phyloP scores from a whole-genome alignment of 2,888 invertebrate species.

The Macrophya annulata region DNA sequence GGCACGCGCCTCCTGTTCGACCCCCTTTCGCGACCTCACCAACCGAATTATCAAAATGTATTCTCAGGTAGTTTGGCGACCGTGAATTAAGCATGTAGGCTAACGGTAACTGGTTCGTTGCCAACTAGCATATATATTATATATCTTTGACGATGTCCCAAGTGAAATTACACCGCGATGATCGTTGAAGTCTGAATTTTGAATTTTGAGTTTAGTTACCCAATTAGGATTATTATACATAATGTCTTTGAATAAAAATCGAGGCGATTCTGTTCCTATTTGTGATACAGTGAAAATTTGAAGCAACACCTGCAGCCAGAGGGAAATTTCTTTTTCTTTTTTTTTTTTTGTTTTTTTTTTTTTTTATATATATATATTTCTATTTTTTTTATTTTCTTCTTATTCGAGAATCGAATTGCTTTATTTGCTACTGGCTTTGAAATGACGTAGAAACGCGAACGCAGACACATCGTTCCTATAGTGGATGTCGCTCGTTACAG shows the following conservation, averaged over 20 bases:
- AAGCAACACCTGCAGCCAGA: slow-evolving; percentile 19
- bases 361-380: too few species aligned
- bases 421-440: slow-evolving; percentile 50
- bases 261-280: background rate
- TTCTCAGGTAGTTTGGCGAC: slow-evolving; percentile 51
- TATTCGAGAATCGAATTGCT: slow-evolving; percentile 36
- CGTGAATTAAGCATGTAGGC: slow-evolving; percentile 49
- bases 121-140: slow-evolving; percentile 3
- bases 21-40: slow-evolving; percentile 64
- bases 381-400: background rate
- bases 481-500: slow-evolving; percentile 56
- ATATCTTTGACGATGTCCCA: too few species aligned
- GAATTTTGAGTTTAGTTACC: background rate
- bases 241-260: background rate
- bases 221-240: background rate
- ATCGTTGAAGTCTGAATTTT: slow-evolving; percentile 28
- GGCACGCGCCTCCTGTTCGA: slow-evolving; percentile 66
- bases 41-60: slow-evolving; percentile 71
- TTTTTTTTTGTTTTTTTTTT: background rate
- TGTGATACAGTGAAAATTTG: background rate
- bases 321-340: background rate
- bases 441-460: slow-evolving; percentile 51
- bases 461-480: slow-evolving; percentile 50
- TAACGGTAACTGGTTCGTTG: slow-evolving; percentile 52
- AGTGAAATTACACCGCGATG: background rate